Conservation (phyloP, 2,113 vertebrate genomes). For the Triplophysa dalaica region DNA sequence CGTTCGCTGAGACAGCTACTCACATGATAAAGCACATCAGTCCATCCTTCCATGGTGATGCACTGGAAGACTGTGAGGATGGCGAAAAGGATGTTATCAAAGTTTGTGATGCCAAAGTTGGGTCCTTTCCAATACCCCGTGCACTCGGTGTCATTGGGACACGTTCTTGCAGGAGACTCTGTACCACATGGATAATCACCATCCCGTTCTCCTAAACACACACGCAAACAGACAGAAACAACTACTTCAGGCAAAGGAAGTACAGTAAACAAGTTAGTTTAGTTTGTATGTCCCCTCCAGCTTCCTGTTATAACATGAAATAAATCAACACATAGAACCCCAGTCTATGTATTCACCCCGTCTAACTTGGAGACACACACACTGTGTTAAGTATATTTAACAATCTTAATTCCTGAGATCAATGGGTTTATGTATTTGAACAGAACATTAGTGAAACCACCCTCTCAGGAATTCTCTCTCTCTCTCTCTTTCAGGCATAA, state of each 20-base stretch:
- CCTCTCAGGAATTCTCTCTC: slow-evolving; percentile 14
- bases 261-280: background rate
- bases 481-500: slow-evolving; percentile 4
- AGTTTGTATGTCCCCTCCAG: no score
- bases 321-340: no score
- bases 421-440: background rate
- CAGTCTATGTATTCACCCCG: no score
- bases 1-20: slow-evolving; percentile 65
- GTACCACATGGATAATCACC: slow-evolving; percentile 86
- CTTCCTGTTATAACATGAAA: no score
- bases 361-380: background rate
- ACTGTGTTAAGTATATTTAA: background rate
- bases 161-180: slow-evolving; percentile 81
- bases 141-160: slow-evolving; percentile 81
- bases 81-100: slow-evolving; percentile 88
- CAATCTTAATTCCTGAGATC: background rate
- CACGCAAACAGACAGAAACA: background rate
- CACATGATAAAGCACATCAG: slow-evolving; percentile 92
- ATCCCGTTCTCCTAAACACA: slow-evolving; percentile 75
- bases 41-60: slow-evolving; percentile 99
- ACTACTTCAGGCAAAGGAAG: no score
- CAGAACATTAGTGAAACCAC: background rate
- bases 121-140: slow-evolving; percentile 89
- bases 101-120: slow-evolving; percentile 97
- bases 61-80: slow-evolving; percentile 96